phyloP scores from a whole-genome alignment of 2,888 invertebrate species.

The Ethmia dodecea region DNA sequence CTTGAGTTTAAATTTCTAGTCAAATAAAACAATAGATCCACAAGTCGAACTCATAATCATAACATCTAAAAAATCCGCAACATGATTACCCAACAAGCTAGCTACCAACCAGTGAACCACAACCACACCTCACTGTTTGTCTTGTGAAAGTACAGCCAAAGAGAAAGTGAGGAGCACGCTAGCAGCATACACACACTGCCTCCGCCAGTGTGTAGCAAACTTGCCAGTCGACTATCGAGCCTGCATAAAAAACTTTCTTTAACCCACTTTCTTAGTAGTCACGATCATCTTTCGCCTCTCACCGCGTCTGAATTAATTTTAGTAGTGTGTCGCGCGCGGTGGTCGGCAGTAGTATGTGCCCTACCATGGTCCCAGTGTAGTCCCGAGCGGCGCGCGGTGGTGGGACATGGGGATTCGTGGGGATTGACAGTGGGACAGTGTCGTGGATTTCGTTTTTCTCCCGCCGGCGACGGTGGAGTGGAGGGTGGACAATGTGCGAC shows the following conservation, averaged over 20 bases:
- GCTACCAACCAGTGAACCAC: slow-evolving; percentile 54
- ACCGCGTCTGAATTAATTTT: slow-evolving; percentile 47
- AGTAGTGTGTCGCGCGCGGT: slow-evolving; percentile 62
- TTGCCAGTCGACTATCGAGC: slow-evolving; percentile 53
- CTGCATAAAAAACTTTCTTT: slow-evolving; percentile 74
- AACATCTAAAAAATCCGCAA: too few relatives aligned
- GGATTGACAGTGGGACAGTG: slow-evolving; percentile 53
- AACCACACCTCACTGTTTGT: slow-evolving; percentile 50
- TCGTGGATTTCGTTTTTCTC: slow-evolving; percentile 44
- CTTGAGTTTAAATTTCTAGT: too few relatives aligned
- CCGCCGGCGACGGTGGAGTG: slow-evolving; percentile 36
- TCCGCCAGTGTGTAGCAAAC: slow-evolving; percentile 45
- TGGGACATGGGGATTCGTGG: slow-evolving; percentile 57
- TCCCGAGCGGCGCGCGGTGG: slow-evolving; percentile 66
- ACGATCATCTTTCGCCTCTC: slow-evolving; percentile 67
- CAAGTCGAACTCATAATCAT: too few relatives aligned
- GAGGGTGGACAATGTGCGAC: slow-evolving; percentile 55
- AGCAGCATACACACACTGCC: slow-evolving; percentile 41
- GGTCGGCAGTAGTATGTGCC: slow-evolving; percentile 66
- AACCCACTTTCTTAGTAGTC: slow-evolving; percentile 74
- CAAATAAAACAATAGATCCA: too few relatives aligned
- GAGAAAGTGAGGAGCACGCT: slow-evolving; percentile 72
- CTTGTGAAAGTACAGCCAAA: slow-evolving; percentile 73
- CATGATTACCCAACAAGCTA: slow-evolving; percentile 32
- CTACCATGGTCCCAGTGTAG: slow-evolving; percentile 66